Base-by-base conservation (phyloP, 2,113 vertebrate species). In the Tupaia tana region DNA sequence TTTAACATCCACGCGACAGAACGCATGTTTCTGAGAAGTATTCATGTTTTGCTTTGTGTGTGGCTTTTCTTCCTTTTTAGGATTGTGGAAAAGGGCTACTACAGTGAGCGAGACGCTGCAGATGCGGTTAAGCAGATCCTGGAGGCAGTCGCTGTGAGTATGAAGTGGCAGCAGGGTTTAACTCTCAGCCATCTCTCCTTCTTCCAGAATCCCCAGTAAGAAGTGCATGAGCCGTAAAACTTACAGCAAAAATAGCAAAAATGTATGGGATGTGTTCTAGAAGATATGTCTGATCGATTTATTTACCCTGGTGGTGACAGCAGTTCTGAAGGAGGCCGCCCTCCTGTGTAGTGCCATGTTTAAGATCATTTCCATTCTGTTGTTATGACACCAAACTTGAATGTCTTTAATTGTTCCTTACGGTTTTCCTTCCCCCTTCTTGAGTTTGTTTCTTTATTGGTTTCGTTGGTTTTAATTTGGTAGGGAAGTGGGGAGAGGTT, bases 51-150 rank as follows among this genome's bases (percentile, higher is more conserved):
- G 43, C 43, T 43, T 43, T 43, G 43, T 43, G 43, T 12, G 2
- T 90, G 54, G 66, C 81, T 56, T 34, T 81, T 67, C 18, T 70
- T 97, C n/a, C 92, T 84, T 97, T 96, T 98, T 91, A 99, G 99
- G 98, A 99, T 99, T 98, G 99, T 99, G 96, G 99, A 99, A 96
- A 99, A 99, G 56, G 99, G 99, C 7, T 99, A 99, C 96, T 99
- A 99, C 70, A 99, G 99, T 92, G 99, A 99, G 80, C 98, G 99
- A 79, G 99, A 99, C 80, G 99, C 99, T 80, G 99, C 99, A n/a
- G 98, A 99, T 3, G 99, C 99, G 13, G 99, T 99, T 94, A 99
- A 98, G 90, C 99, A 99, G 96, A 99, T 99, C 89, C 98, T 99
- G 98, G 99, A 99, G 92, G 99, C 99, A 0, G 99, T 99, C 25